Evolutionary conservation across 2,888 invertebrate genomes (phyloP), one percentile per base, ranked within the genome.

Genomic region (Apantesis nais): DNA sequence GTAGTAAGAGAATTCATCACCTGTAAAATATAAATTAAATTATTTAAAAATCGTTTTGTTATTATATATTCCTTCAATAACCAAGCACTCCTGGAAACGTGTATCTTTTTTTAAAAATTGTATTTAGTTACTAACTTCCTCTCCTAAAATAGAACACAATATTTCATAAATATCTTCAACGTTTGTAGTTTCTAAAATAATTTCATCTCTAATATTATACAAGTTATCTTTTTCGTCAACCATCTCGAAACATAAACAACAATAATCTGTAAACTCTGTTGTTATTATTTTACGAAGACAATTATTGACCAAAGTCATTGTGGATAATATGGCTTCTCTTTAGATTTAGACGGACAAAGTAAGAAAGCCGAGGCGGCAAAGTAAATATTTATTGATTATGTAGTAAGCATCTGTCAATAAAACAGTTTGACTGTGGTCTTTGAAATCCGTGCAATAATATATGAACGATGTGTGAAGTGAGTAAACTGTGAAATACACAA

Each of bases 201-300:
- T 63, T 60, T 82, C 75, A 25, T 85, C 86, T 44, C 67, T 19
- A 63, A 81, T 60, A 22, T 62, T 74, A 68, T 9, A 79, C 2
- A 9, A 61, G 1, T 12, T 70, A 39, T 74, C 73, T 11, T 52
- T 48, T 19, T 74, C 70, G 34, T 55, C 52, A 25, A 74, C 68
- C 31, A 22, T 48, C 58, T 69, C 77, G 25, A 75, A 77, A 62
- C 85, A 85, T 66, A 86, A 74, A 68, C 75, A 77, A 69, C 85
- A 85, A 60, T 67, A 75, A 29, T 70, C 19, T 5, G 61, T 60
- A 29, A 34, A 69, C 19, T 67, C 34, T 34, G 34, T 62, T 14
- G 66, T 67, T 66, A 85, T 34, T 60, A 83, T 39, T 68, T 71
- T 67, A 29, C 72, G 68, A 41, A 83, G 29, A 16, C 74, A 25